These are phyloP conservation scores for Morpho deidamia DNA, from an alignment of 2,888 invertebrate genomes.

Conservation along the genomic window DNA sequence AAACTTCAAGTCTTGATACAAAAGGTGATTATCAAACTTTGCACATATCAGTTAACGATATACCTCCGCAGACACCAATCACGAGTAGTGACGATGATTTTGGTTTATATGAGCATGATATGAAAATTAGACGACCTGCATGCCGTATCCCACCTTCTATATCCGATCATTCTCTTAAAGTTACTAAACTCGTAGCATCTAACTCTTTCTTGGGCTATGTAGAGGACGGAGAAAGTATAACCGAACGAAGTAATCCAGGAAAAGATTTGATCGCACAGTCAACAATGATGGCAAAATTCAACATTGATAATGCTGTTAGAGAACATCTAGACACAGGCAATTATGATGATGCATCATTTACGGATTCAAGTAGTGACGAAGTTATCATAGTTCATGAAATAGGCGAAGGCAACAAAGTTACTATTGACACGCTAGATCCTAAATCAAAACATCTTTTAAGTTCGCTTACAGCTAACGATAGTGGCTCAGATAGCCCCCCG, in stretches of 20 bases:
- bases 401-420: conserved; percentile 28
- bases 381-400: conserved; percentile 47
- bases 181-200: conserved; percentile 55
- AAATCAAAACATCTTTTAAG: conserved; percentile 12
- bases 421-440: conserved; percentile 19
- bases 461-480: conserved; percentile 7
- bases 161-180: conserved; percentile 57
- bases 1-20: conserved; percentile 56
- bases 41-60: conserved; percentile 58
- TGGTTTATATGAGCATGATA: conserved; percentile 68
- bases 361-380: conserved; percentile 66
- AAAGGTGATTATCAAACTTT: conserved; percentile 71
- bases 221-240: conserved; percentile 60
- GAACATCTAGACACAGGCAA: conserved; percentile 65
- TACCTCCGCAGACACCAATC: conserved; percentile 57
- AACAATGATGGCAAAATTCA: conserved; percentile 69
- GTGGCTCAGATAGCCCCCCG: conserved; percentile 3
- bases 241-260: conserved; percentile 49
- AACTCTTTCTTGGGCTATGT: conserved; percentile 59
- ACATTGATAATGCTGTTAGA: conserved; percentile 53
- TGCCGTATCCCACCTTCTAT: conserved; percentile 56
- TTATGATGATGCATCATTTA: conserved; percentile 61
- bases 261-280: conserved; percentile 61
- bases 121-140: conserved; percentile 62
- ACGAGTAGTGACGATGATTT: conserved; percentile 69